phyloP scores from a whole-genome alignment of 2,888 invertebrate species.

The Dasysyrphus albostriatus region DNA sequence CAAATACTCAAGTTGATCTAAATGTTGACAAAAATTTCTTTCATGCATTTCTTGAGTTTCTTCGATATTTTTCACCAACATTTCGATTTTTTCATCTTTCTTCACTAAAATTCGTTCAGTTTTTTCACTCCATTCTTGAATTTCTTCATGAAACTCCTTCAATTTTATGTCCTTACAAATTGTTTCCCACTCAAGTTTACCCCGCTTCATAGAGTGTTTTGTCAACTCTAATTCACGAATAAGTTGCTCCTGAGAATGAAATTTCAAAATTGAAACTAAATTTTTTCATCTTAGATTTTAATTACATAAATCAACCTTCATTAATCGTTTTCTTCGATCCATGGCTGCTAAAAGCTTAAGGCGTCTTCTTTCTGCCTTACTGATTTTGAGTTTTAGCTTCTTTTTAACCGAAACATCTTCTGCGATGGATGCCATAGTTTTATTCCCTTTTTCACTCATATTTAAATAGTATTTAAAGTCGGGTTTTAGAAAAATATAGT shows the following conservation, averaged over 20 bases:
- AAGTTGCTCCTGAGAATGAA: conserved; percentile 78
- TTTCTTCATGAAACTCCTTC: conserved; percentile 79
- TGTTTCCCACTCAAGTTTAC: conserved; percentile 79
- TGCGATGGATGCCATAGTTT: not conserved
- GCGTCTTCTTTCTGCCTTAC: conserved; percentile 39
- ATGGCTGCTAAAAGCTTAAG: conserved; percentile 10
- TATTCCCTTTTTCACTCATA: not conserved
- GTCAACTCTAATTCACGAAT: conserved; percentile 79
- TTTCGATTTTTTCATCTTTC: conserved; percentile 80
- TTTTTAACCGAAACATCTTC: not conserved
- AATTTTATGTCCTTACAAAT: conserved; percentile 79
- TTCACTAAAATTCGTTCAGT: conserved; percentile 76
- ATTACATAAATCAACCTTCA: conserved; percentile 11
- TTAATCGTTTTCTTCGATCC: conserved; percentile 31
- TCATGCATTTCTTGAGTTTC: conserved; percentile 79
- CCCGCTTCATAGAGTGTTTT: conserved; percentile 78
- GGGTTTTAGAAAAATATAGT: not conserved
- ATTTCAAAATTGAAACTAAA: not conserved
- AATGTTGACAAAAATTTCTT: conserved; percentile 77
- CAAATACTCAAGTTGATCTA: conserved; percentile 80
- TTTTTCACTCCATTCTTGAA: conserved; percentile 79
- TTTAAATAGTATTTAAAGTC: not conserved
- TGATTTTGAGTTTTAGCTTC: conserved; percentile 19
- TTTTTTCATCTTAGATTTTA: not conserved
- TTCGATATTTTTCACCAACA: conserved; percentile 78